phyloP scores from a whole-genome alignment of 2,113 vertebrate species.

The Pholis gunnellus region DNA sequence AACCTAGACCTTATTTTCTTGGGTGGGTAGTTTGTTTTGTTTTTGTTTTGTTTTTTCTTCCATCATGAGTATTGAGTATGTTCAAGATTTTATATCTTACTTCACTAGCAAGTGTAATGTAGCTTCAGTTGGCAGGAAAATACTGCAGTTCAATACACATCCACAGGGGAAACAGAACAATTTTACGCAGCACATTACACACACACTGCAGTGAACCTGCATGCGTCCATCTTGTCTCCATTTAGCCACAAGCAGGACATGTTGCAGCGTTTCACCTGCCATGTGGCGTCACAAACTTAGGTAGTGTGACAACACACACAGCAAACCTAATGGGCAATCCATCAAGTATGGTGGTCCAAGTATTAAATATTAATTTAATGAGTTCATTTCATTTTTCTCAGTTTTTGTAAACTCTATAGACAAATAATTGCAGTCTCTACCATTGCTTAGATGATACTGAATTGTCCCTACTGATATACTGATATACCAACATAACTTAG shows the following conservation, averaged over 20 bases:
- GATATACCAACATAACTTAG: not conserved
- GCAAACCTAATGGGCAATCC: slow-evolving; percentile 29
- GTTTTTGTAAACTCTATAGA: no score
- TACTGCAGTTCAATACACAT: slow-evolving; percentile 14
- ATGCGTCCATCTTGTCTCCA: not conserved
- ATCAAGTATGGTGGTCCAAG: slow-evolving; percentile 16
- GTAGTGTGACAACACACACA: slow-evolving; percentile 39
- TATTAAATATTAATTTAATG: slow-evolving; percentile 11
- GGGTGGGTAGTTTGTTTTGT: not conserved
- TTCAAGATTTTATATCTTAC: slow-evolving; percentile 48
- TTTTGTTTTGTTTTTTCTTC: slow-evolving; percentile 14
- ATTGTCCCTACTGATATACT: no score
- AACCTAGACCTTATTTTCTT: slow-evolving; percentile 13
- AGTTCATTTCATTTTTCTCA: not conserved
- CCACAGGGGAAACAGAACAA: slow-evolving; percentile 29
- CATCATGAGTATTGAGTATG: slow-evolving; percentile 43
- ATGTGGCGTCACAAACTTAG: slow-evolving; percentile 29
- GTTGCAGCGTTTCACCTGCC: slow-evolving; percentile 8
- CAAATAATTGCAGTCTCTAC: not conserved
- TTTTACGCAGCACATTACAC: slow-evolving; percentile 13
- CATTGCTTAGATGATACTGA: not conserved
- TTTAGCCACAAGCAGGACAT: slow-evolving; percentile 1
- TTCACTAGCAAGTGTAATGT: slow-evolving; percentile 10
- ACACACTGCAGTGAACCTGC: slow-evolving; percentile 19
- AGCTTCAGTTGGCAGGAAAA: slow-evolving; percentile 38